phyloP scores from a whole-genome alignment of 2,888 invertebrate genomes.

The Dermolepida albohirtum region DNA sequence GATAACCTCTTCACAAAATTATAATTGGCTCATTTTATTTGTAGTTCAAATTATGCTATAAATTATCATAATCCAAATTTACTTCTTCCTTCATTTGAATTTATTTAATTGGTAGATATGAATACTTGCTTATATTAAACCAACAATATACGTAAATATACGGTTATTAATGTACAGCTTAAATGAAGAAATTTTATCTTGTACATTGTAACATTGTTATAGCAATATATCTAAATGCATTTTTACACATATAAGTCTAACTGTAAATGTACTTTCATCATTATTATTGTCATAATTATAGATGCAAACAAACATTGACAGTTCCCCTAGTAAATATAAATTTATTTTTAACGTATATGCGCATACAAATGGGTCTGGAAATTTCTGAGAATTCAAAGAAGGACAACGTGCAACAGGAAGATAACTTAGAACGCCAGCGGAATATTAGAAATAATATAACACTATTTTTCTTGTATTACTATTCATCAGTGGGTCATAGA shows the following conservation, averaged over 20 bases:
- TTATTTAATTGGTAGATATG: too few species aligned
- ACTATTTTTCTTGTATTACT: constrained; percentile 5
- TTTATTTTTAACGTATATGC: constrained; percentile 9
- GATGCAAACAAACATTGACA: constrained; percentile 13
- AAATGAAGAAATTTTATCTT: background rate
- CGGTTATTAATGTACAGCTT: too few species aligned
- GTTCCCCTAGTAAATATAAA: constrained; percentile 9
- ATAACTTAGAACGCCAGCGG: background rate
- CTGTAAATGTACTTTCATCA: constrained; percentile 2
- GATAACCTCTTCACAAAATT: too few species aligned
- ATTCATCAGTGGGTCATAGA: constrained; percentile 12
- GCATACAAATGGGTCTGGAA: constrained; percentile 5
- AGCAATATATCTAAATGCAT: background rate
- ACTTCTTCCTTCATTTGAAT: too few species aligned
- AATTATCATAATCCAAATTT: too few species aligned
- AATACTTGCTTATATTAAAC: too few species aligned
- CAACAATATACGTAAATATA: too few species aligned
- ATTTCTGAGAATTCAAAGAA: constrained; percentile 1
- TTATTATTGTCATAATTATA: constrained; percentile 6
- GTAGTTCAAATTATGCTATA: too few species aligned
- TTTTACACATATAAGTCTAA: constrained; percentile 6
- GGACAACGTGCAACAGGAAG: constrained; percentile 10
- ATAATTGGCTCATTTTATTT: too few species aligned
- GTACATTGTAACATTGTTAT: background rate
- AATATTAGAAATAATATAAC: constrained; percentile 14